Evolutionary conservation across 2,797 vertebrate species (phyloP).

Genomic region (Acestrorhynchus altus): DNA sequence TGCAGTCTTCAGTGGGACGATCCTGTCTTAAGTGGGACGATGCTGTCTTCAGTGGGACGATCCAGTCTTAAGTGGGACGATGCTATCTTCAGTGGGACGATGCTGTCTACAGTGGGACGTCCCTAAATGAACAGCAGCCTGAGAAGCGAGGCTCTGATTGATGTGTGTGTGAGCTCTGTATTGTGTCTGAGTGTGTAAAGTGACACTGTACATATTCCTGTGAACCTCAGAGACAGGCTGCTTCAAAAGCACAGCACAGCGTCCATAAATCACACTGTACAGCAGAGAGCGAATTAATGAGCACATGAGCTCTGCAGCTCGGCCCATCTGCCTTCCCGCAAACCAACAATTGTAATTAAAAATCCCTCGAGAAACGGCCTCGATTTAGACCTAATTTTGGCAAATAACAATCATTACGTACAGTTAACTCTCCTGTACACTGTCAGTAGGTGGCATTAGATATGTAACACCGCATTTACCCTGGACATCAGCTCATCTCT

Average conservation of each 20-base stretch:
- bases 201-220: neutral
- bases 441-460: neutral
- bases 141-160: neutral
- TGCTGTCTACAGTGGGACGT: too few species aligned
- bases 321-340: conserved; percentile 63
- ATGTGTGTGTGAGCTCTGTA: neutral
- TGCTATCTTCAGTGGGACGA: too few species aligned
- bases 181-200: neutral
- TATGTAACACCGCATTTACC: neutral
- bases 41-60: too few species aligned
- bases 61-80: too few species aligned
- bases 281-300: conserved; percentile 59
- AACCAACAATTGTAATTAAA: conserved; percentile 65
- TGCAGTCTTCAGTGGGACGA: too few species aligned
- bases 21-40: too few species aligned
- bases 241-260: conserved; percentile 52
- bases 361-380: conserved; percentile 55
- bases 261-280: conserved; percentile 61
- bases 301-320: conserved; percentile 55
- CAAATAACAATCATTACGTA: neutral
- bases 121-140: neutral
- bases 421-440: neutral
- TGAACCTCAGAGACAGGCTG: conserved; percentile 16
- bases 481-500: too few species aligned
- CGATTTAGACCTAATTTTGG: conserved; percentile 23